A percentile compares a stretch with the other conserved stretches of the same genome.
These are phyloP conservation scores for Trichosurus vulpecula DNA, from an alignment of 2,797 vertebrate genomes.

Conservation along the genomic window DNA sequence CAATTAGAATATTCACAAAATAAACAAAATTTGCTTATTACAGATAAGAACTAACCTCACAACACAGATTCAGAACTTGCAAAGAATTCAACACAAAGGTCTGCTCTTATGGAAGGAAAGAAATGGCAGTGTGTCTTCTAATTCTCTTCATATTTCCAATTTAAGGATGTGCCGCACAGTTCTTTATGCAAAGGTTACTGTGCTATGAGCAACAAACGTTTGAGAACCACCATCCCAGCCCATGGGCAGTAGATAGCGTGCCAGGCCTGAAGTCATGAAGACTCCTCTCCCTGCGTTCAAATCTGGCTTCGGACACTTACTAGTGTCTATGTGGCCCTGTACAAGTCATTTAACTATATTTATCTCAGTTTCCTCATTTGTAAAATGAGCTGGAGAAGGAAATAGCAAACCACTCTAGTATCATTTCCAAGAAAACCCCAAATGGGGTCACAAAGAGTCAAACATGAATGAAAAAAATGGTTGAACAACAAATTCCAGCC, in stretches of 20 bases:
- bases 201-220: background rate
- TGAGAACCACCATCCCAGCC: background rate
- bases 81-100: background rate
- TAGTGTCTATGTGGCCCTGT: background rate
- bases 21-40: background rate
- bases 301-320: background rate
- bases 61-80: background rate
- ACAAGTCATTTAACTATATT: background rate
- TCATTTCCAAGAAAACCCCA: background rate
- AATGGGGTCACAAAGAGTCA: background rate
- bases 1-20: background rate
- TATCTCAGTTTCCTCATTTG: background rate
- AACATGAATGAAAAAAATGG: background rate
- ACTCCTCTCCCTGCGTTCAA: background rate
- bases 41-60: background rate
- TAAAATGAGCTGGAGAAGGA: background rate
- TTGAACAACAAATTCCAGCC: background rate
- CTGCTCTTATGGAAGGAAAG: background rate
- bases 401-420: background rate
- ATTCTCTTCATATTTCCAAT: background rate
- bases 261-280: background rate
- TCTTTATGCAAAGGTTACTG: background rate
- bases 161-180: background rate
- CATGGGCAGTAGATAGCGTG: background rate
- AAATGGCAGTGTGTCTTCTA: background rate